Conservation (phyloP, 2,888 invertebrate genomes). For the Acanthosepion esculentum region DNA sequence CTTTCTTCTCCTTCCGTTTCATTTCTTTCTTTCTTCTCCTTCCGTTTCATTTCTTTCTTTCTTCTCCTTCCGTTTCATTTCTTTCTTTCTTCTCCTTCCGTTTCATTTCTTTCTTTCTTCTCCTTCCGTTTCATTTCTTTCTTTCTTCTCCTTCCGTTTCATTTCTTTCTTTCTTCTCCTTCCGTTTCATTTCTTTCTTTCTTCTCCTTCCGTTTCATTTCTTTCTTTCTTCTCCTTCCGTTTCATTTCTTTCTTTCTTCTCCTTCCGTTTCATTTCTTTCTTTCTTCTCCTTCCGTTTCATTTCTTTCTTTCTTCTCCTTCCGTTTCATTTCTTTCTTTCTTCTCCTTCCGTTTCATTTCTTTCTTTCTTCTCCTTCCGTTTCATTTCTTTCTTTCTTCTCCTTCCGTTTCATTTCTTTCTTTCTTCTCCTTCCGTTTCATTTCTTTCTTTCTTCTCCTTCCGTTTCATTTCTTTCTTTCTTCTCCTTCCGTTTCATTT, state of each 20-base stretch:
- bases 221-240: too few species aligned
- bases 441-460: background rate
- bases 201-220: background rate
- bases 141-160: too few species aligned
- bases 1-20: background rate
- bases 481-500: too few species aligned
- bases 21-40: background rate
- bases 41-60: background rate
- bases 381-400: background rate
- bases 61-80: too few species aligned
- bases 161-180: background rate
- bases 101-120: background rate
- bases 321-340: too few species aligned
- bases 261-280: background rate
- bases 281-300: background rate
- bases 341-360: background rate
- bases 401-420: too few species aligned
- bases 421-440: background rate
- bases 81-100: background rate
- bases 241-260: too few species aligned
- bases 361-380: background rate
- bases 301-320: background rate
- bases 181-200: background rate
- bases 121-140: background rate
- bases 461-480: background rate